phyloP scores from a whole-genome alignment of 2,113 vertebrate genomes.

The Solea solea region DNA sequence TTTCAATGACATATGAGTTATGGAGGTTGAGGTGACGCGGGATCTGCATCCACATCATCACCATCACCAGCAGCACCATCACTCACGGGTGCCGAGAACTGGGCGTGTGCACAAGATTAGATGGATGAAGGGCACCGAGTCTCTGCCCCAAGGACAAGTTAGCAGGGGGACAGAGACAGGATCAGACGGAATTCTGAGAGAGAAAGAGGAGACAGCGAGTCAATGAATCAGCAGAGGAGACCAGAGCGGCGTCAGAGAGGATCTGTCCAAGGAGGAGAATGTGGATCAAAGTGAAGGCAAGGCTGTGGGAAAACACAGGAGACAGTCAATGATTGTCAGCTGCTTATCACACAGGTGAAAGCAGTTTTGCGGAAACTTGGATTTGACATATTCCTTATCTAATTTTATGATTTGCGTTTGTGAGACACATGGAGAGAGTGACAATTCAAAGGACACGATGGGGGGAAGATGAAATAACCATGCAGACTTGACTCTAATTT shows the following conservation, averaged over 20 bases:
- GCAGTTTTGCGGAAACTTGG: neutral
- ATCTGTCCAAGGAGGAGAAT: conserved; percentile 41
- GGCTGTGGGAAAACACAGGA: conserved; percentile 44
- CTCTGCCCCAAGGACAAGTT: conserved; percentile 59
- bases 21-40: conserved; percentile 9
- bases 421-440: neutral
- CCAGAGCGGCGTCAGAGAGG: conserved; percentile 9
- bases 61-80: conserved; percentile 21
- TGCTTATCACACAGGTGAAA: conserved; percentile 9
- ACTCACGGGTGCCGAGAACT: conserved; percentile 12
- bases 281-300: conserved; percentile 62
- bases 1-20: conserved; percentile 44
- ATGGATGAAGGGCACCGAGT: conserved; percentile 56
- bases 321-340: conserved; percentile 28
- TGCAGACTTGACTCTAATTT: neutral
- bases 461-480: conserved; percentile 20
- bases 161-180: conserved; percentile 46
- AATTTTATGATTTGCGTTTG: conserved; percentile 19
- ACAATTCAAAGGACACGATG: conserved; percentile 10
- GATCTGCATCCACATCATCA: conserved; percentile 16
- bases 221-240: conserved; percentile 14
- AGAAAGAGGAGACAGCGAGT: conserved; percentile 3
- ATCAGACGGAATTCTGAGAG: conserved; percentile 43
- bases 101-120: conserved; percentile 30
- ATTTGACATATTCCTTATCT: conserved; percentile 1